A percentile compares a stretch with the other conserved stretches of the same genome.
Evolutionary conservation across 2,888 invertebrate species (phyloP).

Genomic region (Endotricha flammealis): DNA sequence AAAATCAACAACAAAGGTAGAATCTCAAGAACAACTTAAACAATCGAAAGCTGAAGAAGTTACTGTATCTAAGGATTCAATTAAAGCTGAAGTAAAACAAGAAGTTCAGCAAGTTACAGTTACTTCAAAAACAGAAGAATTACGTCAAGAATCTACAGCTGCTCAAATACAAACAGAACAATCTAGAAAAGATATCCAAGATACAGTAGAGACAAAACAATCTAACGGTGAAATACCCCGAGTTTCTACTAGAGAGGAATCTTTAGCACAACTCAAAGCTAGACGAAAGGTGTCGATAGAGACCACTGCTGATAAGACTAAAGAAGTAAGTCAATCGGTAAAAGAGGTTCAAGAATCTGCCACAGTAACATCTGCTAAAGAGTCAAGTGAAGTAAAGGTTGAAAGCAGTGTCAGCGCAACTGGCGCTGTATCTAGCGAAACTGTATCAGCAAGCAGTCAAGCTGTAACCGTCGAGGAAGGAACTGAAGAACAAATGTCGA

Average conservation of each 20-base stretch:
- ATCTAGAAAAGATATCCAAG: neutral
- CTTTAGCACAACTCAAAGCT: slow-evolving; percentile 40
- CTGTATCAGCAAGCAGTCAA: slow-evolving; percentile 46
- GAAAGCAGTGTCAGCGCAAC: slow-evolving; percentile 28
- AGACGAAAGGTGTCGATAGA: slow-evolving; percentile 62
- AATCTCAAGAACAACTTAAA: slow-evolving; percentile 7
- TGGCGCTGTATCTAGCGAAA: slow-evolving; percentile 31
- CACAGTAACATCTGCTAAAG: slow-evolving; percentile 32
- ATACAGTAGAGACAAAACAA: slow-evolving; percentile 12
- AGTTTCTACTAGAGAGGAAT: slow-evolving; percentile 39
- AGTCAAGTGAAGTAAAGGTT: slow-evolving; percentile 29
- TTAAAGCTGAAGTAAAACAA: slow-evolving; percentile 16
- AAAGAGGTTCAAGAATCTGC: slow-evolving; percentile 49
- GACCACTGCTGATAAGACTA: slow-evolving; percentile 53
- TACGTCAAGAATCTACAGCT: neutral
- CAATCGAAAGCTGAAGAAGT: slow-evolving; percentile 26
- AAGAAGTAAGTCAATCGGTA: slow-evolving; percentile 51
- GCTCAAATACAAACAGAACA: neutral
- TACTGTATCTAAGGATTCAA: slow-evolving; percentile 16
- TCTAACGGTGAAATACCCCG: slow-evolving; percentile 1
- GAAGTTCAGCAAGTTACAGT: neutral
- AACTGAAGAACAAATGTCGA: slow-evolving; percentile 73
- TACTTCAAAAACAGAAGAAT: neutral
- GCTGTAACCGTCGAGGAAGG: slow-evolving; percentile 58
- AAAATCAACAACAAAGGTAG: neutral